Evolutionary conservation across 2,113 vertebrate species (phyloP).

Genomic region (Anguilla japonica): DNA sequence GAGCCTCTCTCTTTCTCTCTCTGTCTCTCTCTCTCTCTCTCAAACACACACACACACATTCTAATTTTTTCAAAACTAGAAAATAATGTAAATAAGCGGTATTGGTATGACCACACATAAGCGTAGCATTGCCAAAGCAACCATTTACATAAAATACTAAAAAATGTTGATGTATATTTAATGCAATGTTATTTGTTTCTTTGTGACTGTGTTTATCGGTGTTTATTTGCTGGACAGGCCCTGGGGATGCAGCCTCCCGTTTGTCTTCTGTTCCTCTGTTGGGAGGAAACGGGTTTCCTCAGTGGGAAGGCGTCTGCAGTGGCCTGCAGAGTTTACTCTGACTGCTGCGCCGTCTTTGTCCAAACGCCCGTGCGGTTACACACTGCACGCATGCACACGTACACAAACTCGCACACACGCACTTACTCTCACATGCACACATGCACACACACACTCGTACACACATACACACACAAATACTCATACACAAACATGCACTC

Average conservation of each 20-base stretch:
- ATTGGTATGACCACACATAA: too few relatives aligned
- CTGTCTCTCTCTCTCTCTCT: background rate
- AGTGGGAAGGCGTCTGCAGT: background rate
- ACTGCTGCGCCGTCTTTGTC: background rate
- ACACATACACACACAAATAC: background rate
- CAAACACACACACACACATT: background rate
- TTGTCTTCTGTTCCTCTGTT: background rate
- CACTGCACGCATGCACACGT: background rate
- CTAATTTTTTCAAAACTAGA: background rate
- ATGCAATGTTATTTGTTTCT: background rate
- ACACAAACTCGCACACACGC: background rate
- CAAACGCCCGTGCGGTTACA: background rate
- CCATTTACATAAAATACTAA: too few relatives aligned
- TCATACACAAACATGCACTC: background rate
- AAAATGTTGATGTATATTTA: background rate
- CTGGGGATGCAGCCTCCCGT: background rate
- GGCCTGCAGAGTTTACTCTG: background rate
- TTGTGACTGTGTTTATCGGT: background rate
- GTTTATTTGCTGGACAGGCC: background rate
- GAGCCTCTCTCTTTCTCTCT: background rate
- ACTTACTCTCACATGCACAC: background rate
- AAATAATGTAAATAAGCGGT: too few relatives aligned
- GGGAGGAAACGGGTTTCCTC: background rate
- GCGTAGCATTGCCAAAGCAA: background rate
- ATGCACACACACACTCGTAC: background rate